A percentile compares a stretch with the other conserved stretches of the same genome.
phyloP scores from a whole-genome alignment of 1,140 invertebrate genomes.

The Drosophila watanabei region DNA sequence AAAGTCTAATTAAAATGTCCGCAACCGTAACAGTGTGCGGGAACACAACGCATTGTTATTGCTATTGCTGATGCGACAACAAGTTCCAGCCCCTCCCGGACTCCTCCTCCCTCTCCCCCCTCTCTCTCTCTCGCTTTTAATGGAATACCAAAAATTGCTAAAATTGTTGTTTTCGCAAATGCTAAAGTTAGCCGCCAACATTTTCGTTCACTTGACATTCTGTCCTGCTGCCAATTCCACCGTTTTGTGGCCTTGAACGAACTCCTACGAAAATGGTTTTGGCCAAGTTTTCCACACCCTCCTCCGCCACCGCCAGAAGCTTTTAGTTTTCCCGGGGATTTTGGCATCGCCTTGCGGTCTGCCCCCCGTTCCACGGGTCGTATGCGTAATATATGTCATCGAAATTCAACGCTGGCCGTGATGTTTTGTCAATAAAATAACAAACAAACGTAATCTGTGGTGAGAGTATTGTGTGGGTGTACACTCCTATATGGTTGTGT shows the following conservation, averaged over 20 bases:
- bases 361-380: neutral
- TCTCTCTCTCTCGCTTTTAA: constrained; percentile 25
- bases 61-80: constrained; percentile 40
- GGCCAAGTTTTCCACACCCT: neutral
- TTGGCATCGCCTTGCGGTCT: constrained; percentile 8
- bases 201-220: constrained; percentile 37
- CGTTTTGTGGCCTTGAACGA: constrained; percentile 33
- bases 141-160: constrained; percentile 46
- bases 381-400: constrained; percentile 44
- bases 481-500: neutral
- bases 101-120: too few relatives aligned
- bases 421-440: constrained; percentile 62
- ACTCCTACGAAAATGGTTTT: neutral
- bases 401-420: constrained; percentile 21
- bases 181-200: constrained; percentile 32
- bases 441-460: constrained; percentile 37
- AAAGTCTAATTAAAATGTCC: constrained; percentile 64
- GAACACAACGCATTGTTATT: constrained; percentile 22
- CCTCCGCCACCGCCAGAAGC: neutral
- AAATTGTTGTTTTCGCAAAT: constrained; percentile 40
- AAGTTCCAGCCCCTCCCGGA: neutral
- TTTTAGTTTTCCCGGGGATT: constrained; percentile 15
- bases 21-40: constrained; percentile 53
- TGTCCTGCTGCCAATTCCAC: neutral
- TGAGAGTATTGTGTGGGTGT: neutral